Evolutionary conservation across 2,113 vertebrate species (phyloP).

Genomic region (Cairina moschata): DNA sequence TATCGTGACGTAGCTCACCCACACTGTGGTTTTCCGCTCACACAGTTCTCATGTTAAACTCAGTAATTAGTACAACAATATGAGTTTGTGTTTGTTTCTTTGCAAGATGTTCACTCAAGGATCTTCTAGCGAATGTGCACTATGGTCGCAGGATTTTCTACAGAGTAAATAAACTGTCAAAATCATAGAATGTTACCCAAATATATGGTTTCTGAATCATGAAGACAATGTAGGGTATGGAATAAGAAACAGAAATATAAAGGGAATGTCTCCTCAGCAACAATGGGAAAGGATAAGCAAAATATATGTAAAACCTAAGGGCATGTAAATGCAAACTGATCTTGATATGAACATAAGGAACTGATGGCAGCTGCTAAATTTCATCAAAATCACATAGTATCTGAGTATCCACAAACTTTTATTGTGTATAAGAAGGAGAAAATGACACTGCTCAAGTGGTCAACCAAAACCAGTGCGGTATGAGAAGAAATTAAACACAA

Average conservation of each 20-base stretch:
- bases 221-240: not conserved
- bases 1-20: not conserved
- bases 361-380: not conserved
- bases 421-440: not conserved
- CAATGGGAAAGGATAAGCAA: not conserved
- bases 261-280: not conserved
- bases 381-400: not conserved
- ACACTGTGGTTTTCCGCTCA: not conserved
- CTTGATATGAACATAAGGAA: not conserved
- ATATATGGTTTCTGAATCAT: not conserved
- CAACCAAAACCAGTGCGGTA: not conserved
- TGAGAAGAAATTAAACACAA: not conserved
- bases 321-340: not conserved
- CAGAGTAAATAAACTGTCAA: not conserved
- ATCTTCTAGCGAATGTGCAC: not conserved
- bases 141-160: conserved; percentile 1
- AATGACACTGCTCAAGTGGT: not conserved
- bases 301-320: not conserved
- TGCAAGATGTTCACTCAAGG: not conserved
- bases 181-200: not conserved
- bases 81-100: not conserved
- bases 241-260: not conserved
- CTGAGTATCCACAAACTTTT: not conserved
- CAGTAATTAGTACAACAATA: conserved; percentile 19
- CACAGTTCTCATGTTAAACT: not conserved